phyloP scores from a whole-genome alignment of 2,888 invertebrate species.

The Melanophora roralis region DNA sequence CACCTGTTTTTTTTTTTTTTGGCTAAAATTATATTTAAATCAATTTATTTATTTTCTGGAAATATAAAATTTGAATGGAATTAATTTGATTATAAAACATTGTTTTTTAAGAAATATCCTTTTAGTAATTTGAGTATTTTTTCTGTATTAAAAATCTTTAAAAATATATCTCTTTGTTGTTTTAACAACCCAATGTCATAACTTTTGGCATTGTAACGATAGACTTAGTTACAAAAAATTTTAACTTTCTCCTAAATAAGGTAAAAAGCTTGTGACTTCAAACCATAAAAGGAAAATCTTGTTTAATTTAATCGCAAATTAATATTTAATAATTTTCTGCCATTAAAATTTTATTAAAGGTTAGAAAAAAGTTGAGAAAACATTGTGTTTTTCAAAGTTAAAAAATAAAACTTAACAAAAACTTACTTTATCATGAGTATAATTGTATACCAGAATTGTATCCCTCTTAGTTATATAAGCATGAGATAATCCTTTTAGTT shows the following conservation, averaged over 20 bases:
- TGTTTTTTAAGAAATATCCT: too few relatives aligned
- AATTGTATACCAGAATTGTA: constrained; percentile 30
- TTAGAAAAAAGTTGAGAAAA: background rate
- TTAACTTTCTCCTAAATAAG: background rate
- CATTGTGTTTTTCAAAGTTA: background rate
- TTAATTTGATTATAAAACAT: too few relatives aligned
- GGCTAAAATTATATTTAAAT: too few relatives aligned
- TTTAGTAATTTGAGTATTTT: too few relatives aligned
- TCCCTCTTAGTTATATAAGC: constrained; percentile 45
- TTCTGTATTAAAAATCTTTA: too few relatives aligned
- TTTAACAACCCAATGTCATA: too few relatives aligned
- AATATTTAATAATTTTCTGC: constrained; percentile 18
- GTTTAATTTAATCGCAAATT: background rate
- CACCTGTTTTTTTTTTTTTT: too few relatives aligned
- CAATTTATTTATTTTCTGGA: too few relatives aligned
- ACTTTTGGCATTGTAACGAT: too few relatives aligned
- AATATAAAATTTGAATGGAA: too few relatives aligned
- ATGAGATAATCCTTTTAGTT: constrained; percentile 50
- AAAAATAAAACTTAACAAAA: background rate
- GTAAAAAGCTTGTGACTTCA: background rate
- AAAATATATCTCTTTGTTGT: too few relatives aligned
- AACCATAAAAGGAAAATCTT: background rate
- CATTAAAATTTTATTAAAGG: background rate
- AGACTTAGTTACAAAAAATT: too few relatives aligned
- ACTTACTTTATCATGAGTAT: constrained; percentile 58